These are phyloP conservation scores for Platalea minor DNA, from an alignment of 2,797 vertebrate species.

Conservation along the genomic window DNA sequence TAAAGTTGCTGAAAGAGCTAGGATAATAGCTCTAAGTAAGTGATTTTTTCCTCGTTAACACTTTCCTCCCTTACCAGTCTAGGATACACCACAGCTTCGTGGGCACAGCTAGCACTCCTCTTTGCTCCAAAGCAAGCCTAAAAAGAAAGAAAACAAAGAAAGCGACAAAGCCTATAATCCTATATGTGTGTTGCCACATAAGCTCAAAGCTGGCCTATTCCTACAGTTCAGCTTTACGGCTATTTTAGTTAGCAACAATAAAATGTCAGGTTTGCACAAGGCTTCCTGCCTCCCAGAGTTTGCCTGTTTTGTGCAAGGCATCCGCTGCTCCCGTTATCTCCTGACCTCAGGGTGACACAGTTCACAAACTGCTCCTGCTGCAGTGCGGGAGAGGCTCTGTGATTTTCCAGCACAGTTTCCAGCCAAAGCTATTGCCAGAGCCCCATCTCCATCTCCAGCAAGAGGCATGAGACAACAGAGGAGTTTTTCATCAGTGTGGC, in stretches of 20 bases:
- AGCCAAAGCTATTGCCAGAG: not conserved
- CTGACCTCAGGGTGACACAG: not conserved
- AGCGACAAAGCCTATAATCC: not conserved
- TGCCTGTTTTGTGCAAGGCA: not conserved
- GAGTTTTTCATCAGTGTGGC: accelerated
- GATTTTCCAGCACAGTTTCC: not conserved
- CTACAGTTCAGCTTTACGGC: not conserved
- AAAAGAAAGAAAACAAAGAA: not conserved
- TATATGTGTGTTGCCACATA: not conserved
- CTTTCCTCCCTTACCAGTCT: not conserved
- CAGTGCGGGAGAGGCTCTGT: not conserved
- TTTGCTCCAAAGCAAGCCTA: not conserved
- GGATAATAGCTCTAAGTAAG: not conserved
- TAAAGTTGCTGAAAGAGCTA: not conserved
- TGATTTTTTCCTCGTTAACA: not conserved
- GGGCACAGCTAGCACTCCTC: not conserved
- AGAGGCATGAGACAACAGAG: not conserved
- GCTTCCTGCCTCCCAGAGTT: not conserved
- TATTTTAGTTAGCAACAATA: not conserved
- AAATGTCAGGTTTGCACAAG: not conserved
- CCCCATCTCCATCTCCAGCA: not conserved
- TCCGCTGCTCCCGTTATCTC: not conserved
- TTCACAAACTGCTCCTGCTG: not conserved
- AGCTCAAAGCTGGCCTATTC: not conserved
- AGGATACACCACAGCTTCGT: not conserved